These are phyloP conservation scores for Cydia amplana DNA, from an alignment of 1,140 invertebrate species.

Conservation along the genomic window DNA sequence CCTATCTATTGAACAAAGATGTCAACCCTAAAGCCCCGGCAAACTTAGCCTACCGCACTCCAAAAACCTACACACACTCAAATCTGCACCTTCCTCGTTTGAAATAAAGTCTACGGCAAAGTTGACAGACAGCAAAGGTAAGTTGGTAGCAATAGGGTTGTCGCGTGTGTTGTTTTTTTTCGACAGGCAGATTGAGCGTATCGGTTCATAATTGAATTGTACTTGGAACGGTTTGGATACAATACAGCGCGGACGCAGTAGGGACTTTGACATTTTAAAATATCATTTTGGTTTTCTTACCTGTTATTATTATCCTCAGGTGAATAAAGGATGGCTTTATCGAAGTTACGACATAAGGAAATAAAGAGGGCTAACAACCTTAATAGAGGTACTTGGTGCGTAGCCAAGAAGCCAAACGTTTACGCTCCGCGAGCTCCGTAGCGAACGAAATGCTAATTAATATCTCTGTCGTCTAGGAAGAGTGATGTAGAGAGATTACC, in stretches of 20 bases:
- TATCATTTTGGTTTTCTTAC: neutral
- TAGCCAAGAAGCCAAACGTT: too few species aligned
- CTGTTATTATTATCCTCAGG: too few species aligned
- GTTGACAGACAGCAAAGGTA: neutral
- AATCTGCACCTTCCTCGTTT: neutral
- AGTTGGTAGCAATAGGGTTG: slow-evolving; percentile 9
- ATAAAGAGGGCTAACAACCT: too few species aligned
- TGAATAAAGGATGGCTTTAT: too few species aligned
- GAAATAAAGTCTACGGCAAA: neutral
- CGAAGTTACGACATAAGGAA: too few species aligned
- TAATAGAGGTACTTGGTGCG: too few species aligned
- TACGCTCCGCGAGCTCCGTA: too few species aligned
- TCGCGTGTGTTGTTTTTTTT: neutral
- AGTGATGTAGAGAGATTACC: too few species aligned
- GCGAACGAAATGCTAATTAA: too few species aligned
- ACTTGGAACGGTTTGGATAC: neutral
- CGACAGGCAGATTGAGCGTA: slow-evolving; percentile 10
- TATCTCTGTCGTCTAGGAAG: too few species aligned
- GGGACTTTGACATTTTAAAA: neutral
- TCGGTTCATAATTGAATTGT: slow-evolving; percentile 10
- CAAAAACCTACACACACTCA: neutral
- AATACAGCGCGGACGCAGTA: neutral
- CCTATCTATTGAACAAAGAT: neutral
- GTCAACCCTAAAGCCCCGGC: neutral
- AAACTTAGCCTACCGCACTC: neutral